Conservation (phyloP, 2,797 vertebrate genomes). For the Coregonus suidteri region DNA sequence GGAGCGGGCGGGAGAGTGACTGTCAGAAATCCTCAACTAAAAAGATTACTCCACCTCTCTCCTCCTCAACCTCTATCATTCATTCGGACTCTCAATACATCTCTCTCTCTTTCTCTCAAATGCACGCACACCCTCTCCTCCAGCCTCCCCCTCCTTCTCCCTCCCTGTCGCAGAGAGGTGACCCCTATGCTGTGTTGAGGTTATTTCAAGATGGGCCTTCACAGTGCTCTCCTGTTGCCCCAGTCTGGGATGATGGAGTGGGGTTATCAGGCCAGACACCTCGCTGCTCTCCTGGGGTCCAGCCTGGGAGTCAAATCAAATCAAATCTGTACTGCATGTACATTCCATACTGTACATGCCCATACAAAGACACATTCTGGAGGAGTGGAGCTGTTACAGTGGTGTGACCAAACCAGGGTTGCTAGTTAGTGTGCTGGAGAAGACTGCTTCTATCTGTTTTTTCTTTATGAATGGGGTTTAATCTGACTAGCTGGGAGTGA, state of each 20-base stretch:
- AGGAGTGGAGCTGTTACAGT: slow-evolving; percentile 34
- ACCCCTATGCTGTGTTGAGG: too few relatives aligned
- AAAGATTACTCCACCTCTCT: slow-evolving; percentile 45
- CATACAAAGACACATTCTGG: neutral
- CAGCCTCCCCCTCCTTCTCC: too few relatives aligned
- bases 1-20: slow-evolving; percentile 50
- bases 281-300: slow-evolving; percentile 43
- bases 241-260: slow-evolving; percentile 61
- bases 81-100: slow-evolving; percentile 25
- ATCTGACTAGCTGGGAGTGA: slow-evolving; percentile 17
- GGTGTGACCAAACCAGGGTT: slow-evolving; percentile 41
- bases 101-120: neutral
- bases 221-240: slow-evolving; percentile 25
- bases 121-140: neutral
- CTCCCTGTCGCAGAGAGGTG: too few relatives aligned
- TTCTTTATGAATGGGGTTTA: neutral
- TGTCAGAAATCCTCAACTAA: slow-evolving; percentile 54
- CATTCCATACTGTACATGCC: too few relatives aligned
- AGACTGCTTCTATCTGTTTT: slow-evolving; percentile 9
- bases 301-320: slow-evolving; percentile 38
- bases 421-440: slow-evolving; percentile 31
- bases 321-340: too few relatives aligned
- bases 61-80: slow-evolving; percentile 49
- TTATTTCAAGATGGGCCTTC: too few relatives aligned
- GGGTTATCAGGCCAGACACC: slow-evolving; percentile 62